phyloP scores from a whole-genome alignment of 2,113 vertebrate species.

The Morone saxatilis region DNA sequence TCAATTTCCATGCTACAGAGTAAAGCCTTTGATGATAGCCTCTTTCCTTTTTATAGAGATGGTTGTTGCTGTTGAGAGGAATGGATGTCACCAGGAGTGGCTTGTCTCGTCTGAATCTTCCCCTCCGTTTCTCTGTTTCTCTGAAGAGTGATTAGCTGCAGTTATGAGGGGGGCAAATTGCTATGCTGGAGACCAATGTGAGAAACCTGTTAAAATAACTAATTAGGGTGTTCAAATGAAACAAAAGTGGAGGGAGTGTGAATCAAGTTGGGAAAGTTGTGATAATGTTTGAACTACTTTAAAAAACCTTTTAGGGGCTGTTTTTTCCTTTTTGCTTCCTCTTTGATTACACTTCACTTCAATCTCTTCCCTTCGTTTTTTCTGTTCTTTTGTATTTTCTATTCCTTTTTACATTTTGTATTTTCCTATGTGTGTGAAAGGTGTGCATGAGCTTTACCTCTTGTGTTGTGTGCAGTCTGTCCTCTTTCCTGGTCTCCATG shows the following conservation, averaged over 20 bases:
- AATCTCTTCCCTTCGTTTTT: not conserved
- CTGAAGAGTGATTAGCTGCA: not conserved
- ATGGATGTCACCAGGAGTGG: not conserved
- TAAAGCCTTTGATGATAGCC: constrained; percentile 34
- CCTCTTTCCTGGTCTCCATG: not conserved
- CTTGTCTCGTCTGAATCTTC: constrained; percentile 1
- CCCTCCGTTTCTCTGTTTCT: not conserved
- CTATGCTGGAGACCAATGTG: not conserved
- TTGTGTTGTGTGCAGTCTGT: not conserved
- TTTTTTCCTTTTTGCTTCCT: too few species aligned
- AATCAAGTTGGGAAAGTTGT: too few species aligned
- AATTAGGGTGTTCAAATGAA: not conserved
- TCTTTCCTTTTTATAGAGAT: constrained; percentile 39
- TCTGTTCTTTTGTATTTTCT: not conserved
- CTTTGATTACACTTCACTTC: not conserved
- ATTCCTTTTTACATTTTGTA: not conserved
- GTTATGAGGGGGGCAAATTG: not conserved
- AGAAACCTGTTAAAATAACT: not conserved
- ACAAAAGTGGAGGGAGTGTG: too few species aligned
- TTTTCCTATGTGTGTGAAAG: not conserved
- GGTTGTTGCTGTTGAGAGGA: constrained; percentile 23
- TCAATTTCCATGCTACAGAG: constrained; percentile 51
- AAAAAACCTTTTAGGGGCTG: too few species aligned
- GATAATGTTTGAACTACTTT: too few species aligned
- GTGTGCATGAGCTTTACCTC: not conserved